Evolutionary conservation across 2,113 vertebrate genomes (phyloP).

Genomic region (Lamprotornis superbus): DNA sequence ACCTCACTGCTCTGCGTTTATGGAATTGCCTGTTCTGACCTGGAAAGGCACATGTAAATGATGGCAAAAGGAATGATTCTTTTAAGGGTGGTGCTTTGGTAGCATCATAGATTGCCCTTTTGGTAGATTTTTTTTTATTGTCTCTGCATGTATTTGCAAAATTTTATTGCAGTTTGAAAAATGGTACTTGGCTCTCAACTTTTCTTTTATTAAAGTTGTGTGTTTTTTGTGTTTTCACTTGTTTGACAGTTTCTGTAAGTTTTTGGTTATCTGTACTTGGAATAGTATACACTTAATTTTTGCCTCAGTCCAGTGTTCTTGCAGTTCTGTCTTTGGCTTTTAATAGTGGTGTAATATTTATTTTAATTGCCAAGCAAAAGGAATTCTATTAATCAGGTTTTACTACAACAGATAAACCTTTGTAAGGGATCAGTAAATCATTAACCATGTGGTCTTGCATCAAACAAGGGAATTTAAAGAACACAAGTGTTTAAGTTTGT

Average conservation of each 20-base stretch:
- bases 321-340: not conserved
- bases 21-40: not conserved
- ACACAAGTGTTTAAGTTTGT: conserved; percentile 40
- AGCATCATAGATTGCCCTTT: not conserved
- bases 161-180: not conserved
- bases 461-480: conserved; percentile 62
- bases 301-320: not conserved
- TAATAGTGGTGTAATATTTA: not conserved
- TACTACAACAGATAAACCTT: conserved; percentile 26
- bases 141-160: not conserved
- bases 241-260: not conserved
- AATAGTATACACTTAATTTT: not conserved
- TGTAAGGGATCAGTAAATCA: conserved; percentile 39
- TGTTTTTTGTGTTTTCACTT: not conserved
- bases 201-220: not conserved
- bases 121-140: not conserved
- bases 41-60: not conserved
- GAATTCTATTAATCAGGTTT: conserved; percentile 6
- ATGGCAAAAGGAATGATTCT: not conserved
- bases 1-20: not conserved
- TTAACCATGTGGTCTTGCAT: conserved; percentile 30
- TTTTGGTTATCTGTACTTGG: not conserved
- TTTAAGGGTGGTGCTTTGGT: not conserved
- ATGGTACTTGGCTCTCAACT: not conserved
- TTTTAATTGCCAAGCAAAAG: not conserved